A percentile compares a stretch with the other conserved stretches of the same genome.
phyloP scores from a whole-genome alignment of 2,888 invertebrate species.

The Epirrita christyi region DNA sequence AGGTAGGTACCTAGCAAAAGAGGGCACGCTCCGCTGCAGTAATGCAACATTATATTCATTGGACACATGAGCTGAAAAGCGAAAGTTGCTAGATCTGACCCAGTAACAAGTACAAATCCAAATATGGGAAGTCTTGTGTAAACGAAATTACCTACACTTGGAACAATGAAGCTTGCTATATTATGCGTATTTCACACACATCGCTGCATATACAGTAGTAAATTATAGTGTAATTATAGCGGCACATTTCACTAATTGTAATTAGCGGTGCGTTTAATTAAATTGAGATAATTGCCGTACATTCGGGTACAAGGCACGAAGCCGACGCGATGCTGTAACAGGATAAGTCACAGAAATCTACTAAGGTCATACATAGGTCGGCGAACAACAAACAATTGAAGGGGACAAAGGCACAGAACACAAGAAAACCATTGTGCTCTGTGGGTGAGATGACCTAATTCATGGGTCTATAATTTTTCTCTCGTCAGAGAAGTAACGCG shows the following conservation, averaged over 20 bases:
- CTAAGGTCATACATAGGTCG: background rate
- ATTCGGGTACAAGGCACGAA: background rate
- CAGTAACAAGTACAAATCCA: slow-evolving; percentile 12
- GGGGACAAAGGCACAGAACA: background rate
- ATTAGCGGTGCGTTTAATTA: no score
- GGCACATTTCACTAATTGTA: background rate
- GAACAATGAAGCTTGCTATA: slow-evolving; percentile 21
- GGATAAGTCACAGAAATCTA: background rate
- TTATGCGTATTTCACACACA: background rate
- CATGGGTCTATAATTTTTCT: background rate
- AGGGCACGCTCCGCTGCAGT: background rate
- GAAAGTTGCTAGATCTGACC: slow-evolving; percentile 21
- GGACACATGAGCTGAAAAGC: slow-evolving; percentile 14
- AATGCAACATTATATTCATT: background rate
- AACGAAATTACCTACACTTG: slow-evolving; percentile 24
- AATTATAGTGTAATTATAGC: background rate
- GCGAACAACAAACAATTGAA: slow-evolving; percentile 11
- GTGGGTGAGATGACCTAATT: slow-evolving; percentile 13
- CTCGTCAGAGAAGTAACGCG: background rate
- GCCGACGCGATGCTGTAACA: background rate
- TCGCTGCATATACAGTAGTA: background rate
- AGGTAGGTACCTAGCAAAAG: background rate
- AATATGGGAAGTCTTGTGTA: slow-evolving; percentile 20
- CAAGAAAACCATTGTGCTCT: slow-evolving; percentile 12
- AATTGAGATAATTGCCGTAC: no score